Conservation (phyloP, 2,888 invertebrate species). For the Drosophila heteroneura region DNA sequence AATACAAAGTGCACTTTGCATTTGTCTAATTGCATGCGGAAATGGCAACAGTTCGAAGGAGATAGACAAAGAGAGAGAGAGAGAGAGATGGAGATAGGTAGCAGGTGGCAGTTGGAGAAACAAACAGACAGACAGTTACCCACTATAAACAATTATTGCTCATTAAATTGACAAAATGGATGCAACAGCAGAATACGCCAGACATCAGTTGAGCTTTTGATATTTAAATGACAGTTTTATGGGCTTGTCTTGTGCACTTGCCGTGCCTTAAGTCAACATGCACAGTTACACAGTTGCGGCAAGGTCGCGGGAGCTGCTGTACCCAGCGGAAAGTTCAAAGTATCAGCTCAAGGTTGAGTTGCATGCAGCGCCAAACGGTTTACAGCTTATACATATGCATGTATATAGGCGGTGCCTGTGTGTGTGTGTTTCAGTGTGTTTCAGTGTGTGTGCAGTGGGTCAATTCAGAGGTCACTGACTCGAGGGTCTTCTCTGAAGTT, state of each 20-base stretch:
- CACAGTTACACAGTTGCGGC: slow-evolving; percentile 1
- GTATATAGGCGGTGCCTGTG: neutral
- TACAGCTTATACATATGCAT: neutral
- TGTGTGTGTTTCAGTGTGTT: neutral
- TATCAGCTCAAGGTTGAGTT: slow-evolving; percentile 42
- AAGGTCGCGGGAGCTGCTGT: slow-evolving; percentile 36
- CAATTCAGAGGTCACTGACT: slow-evolving; percentile 35
- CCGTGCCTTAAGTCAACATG: slow-evolving; percentile 21
- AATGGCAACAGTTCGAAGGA: slow-evolving; percentile 25
- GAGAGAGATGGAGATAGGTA: neutral
- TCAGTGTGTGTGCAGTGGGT: slow-evolving; percentile 11
- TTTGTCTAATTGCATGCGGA: slow-evolving; percentile 71
- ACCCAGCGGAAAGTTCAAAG: slow-evolving; percentile 49
- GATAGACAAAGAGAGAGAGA: neutral
- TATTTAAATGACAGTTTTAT: slow-evolving; percentile 63
- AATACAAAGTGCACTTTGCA: slow-evolving; percentile 55
- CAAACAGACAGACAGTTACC: neutral
- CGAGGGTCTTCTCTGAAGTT: neutral
- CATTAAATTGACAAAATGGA: slow-evolving; percentile 31
- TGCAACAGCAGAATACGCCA: slow-evolving; percentile 4
- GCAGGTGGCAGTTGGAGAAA: slow-evolving; percentile 2
- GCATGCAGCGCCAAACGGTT: neutral
- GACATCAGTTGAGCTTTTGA: slow-evolving; percentile 18
- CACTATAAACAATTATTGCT: slow-evolving; percentile 15
- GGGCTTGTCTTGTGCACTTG: slow-evolving; percentile 44